Evolutionary conservation across 2,113 vertebrate genomes (phyloP).

Genomic region (Nibea coibor): DNA sequence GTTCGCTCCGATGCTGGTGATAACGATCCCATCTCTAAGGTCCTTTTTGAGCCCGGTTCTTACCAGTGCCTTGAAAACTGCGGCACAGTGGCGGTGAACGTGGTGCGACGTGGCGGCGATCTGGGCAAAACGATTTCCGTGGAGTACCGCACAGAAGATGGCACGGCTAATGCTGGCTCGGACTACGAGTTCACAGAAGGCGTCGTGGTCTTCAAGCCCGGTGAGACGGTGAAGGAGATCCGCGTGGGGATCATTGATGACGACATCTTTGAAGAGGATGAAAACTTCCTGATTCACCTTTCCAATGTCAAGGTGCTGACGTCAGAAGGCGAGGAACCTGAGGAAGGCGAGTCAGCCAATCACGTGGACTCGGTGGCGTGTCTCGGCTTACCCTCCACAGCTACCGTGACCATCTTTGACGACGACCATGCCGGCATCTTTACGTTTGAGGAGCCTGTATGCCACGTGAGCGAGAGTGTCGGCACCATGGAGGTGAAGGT

Average conservation of each 20-base stretch:
- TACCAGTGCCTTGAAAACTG: conserved; percentile 99
- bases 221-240: conserved; percentile 95
- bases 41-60: conserved; percentile 94
- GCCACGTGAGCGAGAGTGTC: conserved; percentile 95
- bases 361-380: conserved; percentile 88
- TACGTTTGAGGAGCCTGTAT: conserved; percentile 94
- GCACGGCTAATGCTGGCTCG: conserved; percentile 96
- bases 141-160: conserved; percentile 97
- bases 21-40: conserved; percentile 92
- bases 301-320: conserved; percentile 89
- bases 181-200: conserved; percentile 99
- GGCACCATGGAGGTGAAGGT: conserved; percentile 99
- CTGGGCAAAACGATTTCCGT: conserved; percentile 90
- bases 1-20: conserved; percentile 90
- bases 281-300: conserved; percentile 97
- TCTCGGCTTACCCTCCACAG: conserved; percentile 89
- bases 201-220: conserved; percentile 93
- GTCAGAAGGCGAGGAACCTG: conserved; percentile 83
- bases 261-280: conserved; percentile 98
- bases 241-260: conserved; percentile 97
- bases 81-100: conserved; percentile 93
- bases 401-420: conserved; percentile 97
- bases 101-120: conserved; percentile 92
- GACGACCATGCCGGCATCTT: conserved; percentile 99
- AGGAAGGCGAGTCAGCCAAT: conserved; percentile 78